Conservation (phyloP, 2,113 vertebrate species). For the Campylomormyrus numenius region DNA sequence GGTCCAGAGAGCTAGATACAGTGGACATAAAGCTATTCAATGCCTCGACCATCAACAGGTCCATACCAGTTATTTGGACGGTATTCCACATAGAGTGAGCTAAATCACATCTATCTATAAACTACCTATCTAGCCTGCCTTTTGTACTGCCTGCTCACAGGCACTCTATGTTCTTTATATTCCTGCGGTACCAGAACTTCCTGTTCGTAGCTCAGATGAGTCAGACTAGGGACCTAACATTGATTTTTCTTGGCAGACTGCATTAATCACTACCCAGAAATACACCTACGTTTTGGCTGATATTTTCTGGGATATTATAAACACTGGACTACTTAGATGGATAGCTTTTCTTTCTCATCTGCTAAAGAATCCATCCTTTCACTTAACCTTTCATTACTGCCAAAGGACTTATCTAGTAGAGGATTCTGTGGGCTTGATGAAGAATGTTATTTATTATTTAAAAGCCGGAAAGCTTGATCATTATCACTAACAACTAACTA, state of each 20-base stretch:
- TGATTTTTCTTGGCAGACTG: not conserved
- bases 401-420: not conserved
- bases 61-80: not conserved
- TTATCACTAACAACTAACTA: not conserved
- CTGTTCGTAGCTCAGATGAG: not conserved
- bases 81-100: not conserved
- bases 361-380: not conserved
- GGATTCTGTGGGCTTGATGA: not conserved
- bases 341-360: not conserved
- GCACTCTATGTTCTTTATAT: not conserved
- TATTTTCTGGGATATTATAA: not conserved
- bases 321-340: not conserved
- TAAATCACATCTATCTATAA: not conserved
- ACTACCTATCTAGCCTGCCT: not conserved
- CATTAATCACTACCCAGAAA: not conserved
- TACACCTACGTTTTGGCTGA: not conserved
- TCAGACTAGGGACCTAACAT: not conserved
- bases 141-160: not conserved
- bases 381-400: not conserved
- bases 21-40: not conserved
- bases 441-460: not conserved
- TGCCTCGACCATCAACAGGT: not conserved
- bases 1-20: not conserved
- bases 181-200: not conserved
- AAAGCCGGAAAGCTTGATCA: not conserved